Conservation (phyloP, 2,113 vertebrate genomes). For the Neomonachus schauinslandi region DNA sequence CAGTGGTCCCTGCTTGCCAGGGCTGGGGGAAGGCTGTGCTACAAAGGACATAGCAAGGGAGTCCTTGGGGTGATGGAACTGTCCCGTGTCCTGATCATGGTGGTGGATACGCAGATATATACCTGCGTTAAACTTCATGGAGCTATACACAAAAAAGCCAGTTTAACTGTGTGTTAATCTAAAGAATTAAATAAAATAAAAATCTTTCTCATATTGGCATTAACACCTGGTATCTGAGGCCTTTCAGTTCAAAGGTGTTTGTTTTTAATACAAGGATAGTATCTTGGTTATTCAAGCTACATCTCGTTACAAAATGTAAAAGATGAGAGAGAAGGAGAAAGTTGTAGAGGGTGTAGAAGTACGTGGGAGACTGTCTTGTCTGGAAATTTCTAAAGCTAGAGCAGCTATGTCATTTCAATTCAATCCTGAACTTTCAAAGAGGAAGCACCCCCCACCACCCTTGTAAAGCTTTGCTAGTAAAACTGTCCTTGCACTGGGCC, state of each 20-base stretch:
- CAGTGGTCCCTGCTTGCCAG: neutral
- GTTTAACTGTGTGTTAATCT: neutral
- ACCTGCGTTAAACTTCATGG: slow-evolving; percentile 33
- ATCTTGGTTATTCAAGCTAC: neutral
- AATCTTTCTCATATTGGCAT: neutral
- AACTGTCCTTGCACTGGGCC: slow-evolving; percentile 80
- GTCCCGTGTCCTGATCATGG: neutral
- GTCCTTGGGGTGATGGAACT: neutral
- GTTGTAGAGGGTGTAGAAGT: neutral
- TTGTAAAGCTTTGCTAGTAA: slow-evolving; percentile 82
- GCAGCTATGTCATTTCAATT: slow-evolving; percentile 64
- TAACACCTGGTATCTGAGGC: neutral
- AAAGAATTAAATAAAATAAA: slow-evolving; percentile 20
- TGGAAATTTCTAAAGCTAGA: slow-evolving; percentile 64
- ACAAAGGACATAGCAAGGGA: neutral
- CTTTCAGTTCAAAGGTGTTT: neutral
- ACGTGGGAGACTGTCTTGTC: neutral
- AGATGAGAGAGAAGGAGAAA: neutral
- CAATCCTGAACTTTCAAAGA: slow-evolving; percentile 67
- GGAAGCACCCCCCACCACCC: slow-evolving; percentile 46
- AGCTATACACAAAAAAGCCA: neutral
- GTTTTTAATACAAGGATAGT: neutral
- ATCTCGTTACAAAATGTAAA: neutral
- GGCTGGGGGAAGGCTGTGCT: neutral
- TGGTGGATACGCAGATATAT: neutral